A percentile compares a stretch with the other conserved stretches of the same genome.
phyloP scores from a whole-genome alignment of 2,888 invertebrate genomes.

The Limulus polyphemus region DNA sequence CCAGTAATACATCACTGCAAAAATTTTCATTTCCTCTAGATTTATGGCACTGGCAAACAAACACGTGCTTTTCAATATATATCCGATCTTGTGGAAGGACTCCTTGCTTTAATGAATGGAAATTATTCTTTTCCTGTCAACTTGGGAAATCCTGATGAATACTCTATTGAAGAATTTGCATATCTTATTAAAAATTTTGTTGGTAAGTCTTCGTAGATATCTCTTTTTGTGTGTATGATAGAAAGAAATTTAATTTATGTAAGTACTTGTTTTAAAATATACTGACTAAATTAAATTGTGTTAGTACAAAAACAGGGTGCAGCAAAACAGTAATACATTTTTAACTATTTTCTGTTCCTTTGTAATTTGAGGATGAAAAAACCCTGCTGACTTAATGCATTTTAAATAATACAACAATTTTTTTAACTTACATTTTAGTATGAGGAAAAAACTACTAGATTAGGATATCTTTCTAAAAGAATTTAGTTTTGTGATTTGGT shows the following conservation, averaged over 20 bases:
- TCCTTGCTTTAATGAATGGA: constrained; percentile 81
- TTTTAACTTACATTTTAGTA: no score
- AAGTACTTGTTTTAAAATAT: neutral
- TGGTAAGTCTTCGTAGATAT: constrained; percentile 38
- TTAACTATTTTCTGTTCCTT: no score
- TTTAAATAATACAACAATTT: no score
- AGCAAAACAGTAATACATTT: no score
- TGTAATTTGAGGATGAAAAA: no score
- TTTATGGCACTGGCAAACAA: constrained; percentile 45
- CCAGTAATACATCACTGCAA: no score
- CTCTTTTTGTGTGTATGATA: neutral
- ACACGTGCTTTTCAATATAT: constrained; percentile 96
- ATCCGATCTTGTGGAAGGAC: constrained; percentile 87
- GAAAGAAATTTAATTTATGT: neutral
- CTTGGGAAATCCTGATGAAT: constrained; percentile 95
- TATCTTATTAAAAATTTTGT: constrained; percentile 40
- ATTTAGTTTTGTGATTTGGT: no score
- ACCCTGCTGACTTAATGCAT: no score
- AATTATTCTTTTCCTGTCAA: constrained; percentile 89
- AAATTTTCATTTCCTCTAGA: constrained; percentile 31
- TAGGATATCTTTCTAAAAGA: no score
- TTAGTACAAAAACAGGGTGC: no score
- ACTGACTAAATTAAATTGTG: neutral
- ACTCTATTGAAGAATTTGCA: constrained; percentile 68
- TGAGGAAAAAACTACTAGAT: no score